Conservation (phyloP, 2,113 vertebrate genomes). For the Oostethus manadensis region DNA sequence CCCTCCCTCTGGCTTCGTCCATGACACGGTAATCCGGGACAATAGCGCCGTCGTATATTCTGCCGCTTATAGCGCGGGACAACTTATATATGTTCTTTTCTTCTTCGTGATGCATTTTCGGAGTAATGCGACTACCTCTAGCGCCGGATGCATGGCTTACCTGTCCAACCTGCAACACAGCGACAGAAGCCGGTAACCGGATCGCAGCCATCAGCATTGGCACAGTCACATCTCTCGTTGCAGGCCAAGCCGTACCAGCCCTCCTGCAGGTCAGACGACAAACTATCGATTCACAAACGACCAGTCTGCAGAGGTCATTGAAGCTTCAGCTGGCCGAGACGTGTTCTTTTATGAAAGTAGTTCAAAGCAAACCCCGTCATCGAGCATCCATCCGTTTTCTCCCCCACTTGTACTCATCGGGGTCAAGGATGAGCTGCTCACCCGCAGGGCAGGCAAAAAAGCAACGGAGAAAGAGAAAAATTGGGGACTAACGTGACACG, state of each 20-base stretch:
- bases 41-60: too few species aligned
- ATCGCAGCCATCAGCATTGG: slow-evolving; percentile 80
- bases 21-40: too few species aligned
- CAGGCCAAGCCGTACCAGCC: slow-evolving; percentile 83
- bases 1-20: too few species aligned
- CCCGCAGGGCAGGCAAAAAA: not conserved
- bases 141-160: slow-evolving; percentile 59
- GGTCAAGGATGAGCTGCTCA: too few species aligned
- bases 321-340: too few species aligned
- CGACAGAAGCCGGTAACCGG: slow-evolving; percentile 80
- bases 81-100: too few species aligned
- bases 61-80: too few species aligned
- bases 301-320: too few species aligned
- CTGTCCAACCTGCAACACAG: slow-evolving; percentile 87
- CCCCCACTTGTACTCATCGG: not conserved
- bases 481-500: slow-evolving; percentile 77
- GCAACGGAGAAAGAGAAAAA: not conserved
- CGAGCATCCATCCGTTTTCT: not conserved
- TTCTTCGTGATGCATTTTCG: too few species aligned
- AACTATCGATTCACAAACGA: too few species aligned
- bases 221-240: slow-evolving; percentile 80
- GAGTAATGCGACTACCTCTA: too few species aligned
- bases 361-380: not conserved
- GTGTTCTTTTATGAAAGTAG: too few species aligned
- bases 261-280: slow-evolving; percentile 62